These are phyloP conservation scores for Drosophila saltans DNA, from an alignment of 1,140 invertebrate species.

Conservation along the genomic window DNA sequence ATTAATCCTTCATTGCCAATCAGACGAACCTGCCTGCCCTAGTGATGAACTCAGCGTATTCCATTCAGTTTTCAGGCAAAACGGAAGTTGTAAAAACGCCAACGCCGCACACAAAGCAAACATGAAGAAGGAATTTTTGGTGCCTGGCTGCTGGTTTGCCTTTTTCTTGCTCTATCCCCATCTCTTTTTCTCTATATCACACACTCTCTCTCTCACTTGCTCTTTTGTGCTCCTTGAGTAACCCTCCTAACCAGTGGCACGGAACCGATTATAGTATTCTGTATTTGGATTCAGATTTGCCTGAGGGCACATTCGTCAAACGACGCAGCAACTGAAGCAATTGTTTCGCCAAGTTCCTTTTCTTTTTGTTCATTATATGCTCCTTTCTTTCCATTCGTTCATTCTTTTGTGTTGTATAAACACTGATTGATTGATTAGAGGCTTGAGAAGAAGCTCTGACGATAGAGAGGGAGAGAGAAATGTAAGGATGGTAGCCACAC, in stretches of 20 bases:
- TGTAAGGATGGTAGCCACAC: neutral
- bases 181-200: neutral
- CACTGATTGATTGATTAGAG: conserved; percentile 82
- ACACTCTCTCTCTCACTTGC: neutral
- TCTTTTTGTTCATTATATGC: conserved; percentile 68
- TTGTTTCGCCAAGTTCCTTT: conserved; percentile 73
- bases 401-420: conserved; percentile 57
- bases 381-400: conserved; percentile 37
- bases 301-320: conserved; percentile 75
- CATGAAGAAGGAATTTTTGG: conserved; percentile 58
- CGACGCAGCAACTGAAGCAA: conserved; percentile 67
- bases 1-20: conserved; percentile 82
- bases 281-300: conserved; percentile 74
- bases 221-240: conserved; percentile 1
- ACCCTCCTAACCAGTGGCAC: conserved; percentile 68
- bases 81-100: conserved; percentile 79
- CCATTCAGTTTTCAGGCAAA: conserved; percentile 18
- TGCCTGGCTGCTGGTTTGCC: conserved; percentile 44
- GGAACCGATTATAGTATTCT: conserved; percentile 80
- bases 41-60: conserved; percentile 59
- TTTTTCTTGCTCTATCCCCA: conserved; percentile 12
- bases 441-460: conserved; percentile 35
- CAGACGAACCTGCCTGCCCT: conserved; percentile 30
- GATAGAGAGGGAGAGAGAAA: conserved; percentile 17
- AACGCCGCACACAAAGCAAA: conserved; percentile 77